Evolutionary conservation across 2,113 vertebrate genomes (phyloP).

Genomic region (Guaruba guarouba): DNA sequence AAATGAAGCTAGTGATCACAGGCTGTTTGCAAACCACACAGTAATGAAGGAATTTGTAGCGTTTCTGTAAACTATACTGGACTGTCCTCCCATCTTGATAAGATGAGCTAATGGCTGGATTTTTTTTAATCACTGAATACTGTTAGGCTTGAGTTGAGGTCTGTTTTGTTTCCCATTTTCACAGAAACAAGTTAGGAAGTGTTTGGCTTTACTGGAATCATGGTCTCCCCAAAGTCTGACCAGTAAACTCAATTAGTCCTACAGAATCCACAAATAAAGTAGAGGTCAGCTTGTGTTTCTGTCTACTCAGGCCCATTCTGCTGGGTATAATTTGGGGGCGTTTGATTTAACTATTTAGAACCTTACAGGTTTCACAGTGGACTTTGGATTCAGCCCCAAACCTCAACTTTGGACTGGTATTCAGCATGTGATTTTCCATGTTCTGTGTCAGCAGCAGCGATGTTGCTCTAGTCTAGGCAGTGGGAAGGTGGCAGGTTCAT

Average conservation of each 20-base stretch:
- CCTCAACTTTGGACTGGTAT: background rate
- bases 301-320: background rate
- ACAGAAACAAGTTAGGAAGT: background rate
- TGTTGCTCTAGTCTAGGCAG: background rate
- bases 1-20: background rate
- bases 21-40: background rate
- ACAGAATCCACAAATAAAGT: background rate
- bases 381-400: background rate
- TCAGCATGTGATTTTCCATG: background rate
- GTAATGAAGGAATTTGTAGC: background rate
- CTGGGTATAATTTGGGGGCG: background rate
- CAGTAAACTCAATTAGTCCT: background rate
- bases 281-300: background rate
- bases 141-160: background rate
- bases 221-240: background rate
- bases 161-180: background rate
- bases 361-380: background rate
- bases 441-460: rapidly evolving
- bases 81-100: background rate
- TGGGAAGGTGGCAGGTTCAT: background rate
- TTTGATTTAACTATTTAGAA: background rate
- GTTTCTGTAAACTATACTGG: background rate
- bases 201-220: background rate
- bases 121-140: background rate
- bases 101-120: background rate